Percentiles rank a stretch among this genome's conserved stretches.
phyloP scores from a whole-genome alignment of 2,797 vertebrate species.

The Nannoperca obscura region DNA sequence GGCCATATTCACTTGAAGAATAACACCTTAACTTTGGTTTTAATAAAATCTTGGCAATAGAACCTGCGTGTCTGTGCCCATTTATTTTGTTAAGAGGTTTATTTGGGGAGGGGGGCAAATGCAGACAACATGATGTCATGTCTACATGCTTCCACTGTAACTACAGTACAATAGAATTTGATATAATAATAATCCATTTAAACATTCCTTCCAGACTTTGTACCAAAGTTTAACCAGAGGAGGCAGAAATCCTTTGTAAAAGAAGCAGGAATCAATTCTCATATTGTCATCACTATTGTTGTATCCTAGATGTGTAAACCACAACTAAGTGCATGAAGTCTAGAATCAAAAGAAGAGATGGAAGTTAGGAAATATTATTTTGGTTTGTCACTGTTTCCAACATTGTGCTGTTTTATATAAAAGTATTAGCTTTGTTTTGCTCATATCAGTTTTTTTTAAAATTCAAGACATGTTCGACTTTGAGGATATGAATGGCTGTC shows the following conservation, averaged over 20 bases:
- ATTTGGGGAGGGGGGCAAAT: constrained; percentile 36
- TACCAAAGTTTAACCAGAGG: constrained; percentile 19
- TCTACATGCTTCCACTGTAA: constrained; percentile 58
- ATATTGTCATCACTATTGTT: not conserved
- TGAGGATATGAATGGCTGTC: not conserved
- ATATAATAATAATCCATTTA: constrained; percentile 24
- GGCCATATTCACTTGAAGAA: constrained; percentile 50
- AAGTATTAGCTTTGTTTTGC: not conserved
- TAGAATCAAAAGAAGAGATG: not conserved
- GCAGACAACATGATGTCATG: constrained; percentile 71
- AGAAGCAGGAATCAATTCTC: not conserved
- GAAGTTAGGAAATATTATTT: not conserved
- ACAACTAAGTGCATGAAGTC: not conserved
- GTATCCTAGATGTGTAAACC: not conserved
- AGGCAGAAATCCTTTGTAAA: constrained; percentile 5
- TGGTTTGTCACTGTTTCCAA: not conserved
- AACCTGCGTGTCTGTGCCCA: constrained; percentile 31
- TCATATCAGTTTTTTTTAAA: constrained; percentile 5
- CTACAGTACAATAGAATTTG: constrained; percentile 54
- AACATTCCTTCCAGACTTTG: constrained; percentile 9
- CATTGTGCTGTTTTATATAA: not conserved
- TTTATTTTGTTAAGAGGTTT: constrained; percentile 25
- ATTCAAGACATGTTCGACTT: constrained; percentile 6
- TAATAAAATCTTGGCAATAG: constrained; percentile 50
- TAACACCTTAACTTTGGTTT: constrained; percentile 42